A percentile compares a stretch with the other conserved stretches of the same genome.
These are phyloP conservation scores for Sebastes hopkinsi DNA, from an alignment of 2,797 vertebrate species.

Conservation along the genomic window DNA sequence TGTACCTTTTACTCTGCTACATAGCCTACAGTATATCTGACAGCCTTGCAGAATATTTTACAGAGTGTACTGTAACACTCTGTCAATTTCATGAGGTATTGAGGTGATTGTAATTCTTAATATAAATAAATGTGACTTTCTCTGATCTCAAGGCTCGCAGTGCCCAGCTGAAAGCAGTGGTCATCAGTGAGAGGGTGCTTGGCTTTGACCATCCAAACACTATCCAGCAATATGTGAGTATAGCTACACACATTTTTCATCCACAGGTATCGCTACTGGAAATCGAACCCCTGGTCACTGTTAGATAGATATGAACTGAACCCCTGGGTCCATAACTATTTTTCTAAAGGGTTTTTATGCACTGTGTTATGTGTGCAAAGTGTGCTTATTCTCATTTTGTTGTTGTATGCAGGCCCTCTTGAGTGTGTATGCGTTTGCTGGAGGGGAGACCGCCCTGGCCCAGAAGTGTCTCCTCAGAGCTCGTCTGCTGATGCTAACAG, in stretches of 20 bases:
- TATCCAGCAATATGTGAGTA: constrained; percentile 87
- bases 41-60: neutral
- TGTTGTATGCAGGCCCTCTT: constrained; percentile 74
- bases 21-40: neutral
- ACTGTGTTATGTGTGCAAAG: neutral
- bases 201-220: constrained; percentile 87
- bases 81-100: neutral
- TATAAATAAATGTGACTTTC: neutral
- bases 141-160: constrained; percentile 80
- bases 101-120: neutral
- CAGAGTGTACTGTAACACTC: neutral
- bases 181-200: constrained; percentile 85
- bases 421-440: constrained; percentile 82
- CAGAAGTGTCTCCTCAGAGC: constrained; percentile 86
- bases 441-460: constrained; percentile 82
- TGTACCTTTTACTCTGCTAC: neutral
- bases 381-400: neutral
- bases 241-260: neutral
- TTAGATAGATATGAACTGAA: neutral
- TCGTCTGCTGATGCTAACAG: constrained; percentile 79
- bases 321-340: neutral
- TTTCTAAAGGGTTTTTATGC: neutral
- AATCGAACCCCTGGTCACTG: neutral
- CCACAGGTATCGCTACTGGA: neutral
- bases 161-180: constrained; percentile 83